Base-by-base conservation (phyloP, 2,888 invertebrate species). In the Pteria penguin region DNA sequence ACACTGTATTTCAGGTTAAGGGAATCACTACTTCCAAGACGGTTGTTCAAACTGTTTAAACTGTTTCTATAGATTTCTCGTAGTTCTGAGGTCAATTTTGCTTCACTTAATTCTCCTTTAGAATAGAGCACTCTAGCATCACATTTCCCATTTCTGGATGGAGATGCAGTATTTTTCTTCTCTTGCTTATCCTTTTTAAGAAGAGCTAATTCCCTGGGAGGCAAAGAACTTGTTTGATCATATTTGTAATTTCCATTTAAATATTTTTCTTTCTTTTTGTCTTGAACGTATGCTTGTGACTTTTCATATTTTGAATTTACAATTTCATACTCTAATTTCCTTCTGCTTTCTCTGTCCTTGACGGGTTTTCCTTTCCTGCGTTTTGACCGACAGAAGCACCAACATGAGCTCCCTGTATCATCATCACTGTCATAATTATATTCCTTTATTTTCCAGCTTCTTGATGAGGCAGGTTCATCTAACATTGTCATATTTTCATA, bases 401-500 rank as follows among this genome's bases (percentile, higher is more conserved):
- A 84, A 72, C 88, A 88, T 22, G 61, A 76, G 24, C 73, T 79
- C 3, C 66, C 62, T 1, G 58, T 71, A 22, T 73, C 75, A 27
- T 72, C 76, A 22, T 82, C 82, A 5, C 79, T 73, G 2, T 83
- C 84, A 54, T 87, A 84, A 0, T 84, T 79, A 73, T 86, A 86
- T 66, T 86, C 83, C 14, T 79, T 29, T 57, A 85, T 84, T 63
- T 84, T 84, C 24, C 83, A 65, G 24, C 81, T 71, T 67, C 73
- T 79, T 8, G 83, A 75, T n/a, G 78, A 75, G 58, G 83, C 85
- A 1, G 76, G 79, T 5, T 79, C 81, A 14, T 83, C 87, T 18
- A 86, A 73, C 62, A 85, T 76, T 36, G 85, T 82, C 87, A 88
- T 87, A 74, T 88, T 87, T 70, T 87, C 87, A 63, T 86, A 87